phyloP scores from a whole-genome alignment of 1,140 invertebrate species.

The Bombyx mandarina region DNA sequence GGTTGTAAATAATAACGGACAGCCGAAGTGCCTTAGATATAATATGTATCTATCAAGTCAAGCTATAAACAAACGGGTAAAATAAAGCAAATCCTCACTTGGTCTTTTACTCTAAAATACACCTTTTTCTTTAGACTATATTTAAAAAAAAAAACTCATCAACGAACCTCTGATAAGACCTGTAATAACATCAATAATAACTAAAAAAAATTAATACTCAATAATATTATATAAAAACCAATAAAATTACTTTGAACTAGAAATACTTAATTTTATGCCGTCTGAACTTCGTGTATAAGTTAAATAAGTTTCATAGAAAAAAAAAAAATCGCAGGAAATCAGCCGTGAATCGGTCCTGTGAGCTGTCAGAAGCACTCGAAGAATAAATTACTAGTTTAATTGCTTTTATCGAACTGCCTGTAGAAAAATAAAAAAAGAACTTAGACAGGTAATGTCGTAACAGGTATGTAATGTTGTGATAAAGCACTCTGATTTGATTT shows the following conservation, averaged over 20 bases:
- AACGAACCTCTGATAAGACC: too few species aligned
- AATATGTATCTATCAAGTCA: too few species aligned
- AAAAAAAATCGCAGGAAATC: conserved; percentile 3
- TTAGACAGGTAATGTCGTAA: not conserved
- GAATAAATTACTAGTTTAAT: conserved; percentile 9
- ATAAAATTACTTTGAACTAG: not conserved
- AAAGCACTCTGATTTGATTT: not conserved
- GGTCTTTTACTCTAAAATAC: too few species aligned
- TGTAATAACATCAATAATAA: not conserved
- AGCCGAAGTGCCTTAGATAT: too few species aligned
- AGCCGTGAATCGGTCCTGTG: not conserved
- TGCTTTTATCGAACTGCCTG: conserved; percentile 6
- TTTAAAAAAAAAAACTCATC: too few species aligned
- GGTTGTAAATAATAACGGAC: too few species aligned
- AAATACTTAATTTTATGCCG: too few species aligned
- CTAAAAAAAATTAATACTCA: not conserved
- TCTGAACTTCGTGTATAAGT: conserved; percentile 3
- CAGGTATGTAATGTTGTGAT: not conserved
- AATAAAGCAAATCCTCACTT: too few species aligned
- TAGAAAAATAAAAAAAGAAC: not conserved
- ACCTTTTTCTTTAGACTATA: too few species aligned
- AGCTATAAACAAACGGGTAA: too few species aligned
- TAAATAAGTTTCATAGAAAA: conserved; percentile 13
- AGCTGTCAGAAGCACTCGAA: conserved; percentile 6
- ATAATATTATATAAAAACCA: not conserved